Evolutionary conservation across 2,888 invertebrate genomes (phyloP).

Genomic region (Hypselothyrea guttata): DNA sequence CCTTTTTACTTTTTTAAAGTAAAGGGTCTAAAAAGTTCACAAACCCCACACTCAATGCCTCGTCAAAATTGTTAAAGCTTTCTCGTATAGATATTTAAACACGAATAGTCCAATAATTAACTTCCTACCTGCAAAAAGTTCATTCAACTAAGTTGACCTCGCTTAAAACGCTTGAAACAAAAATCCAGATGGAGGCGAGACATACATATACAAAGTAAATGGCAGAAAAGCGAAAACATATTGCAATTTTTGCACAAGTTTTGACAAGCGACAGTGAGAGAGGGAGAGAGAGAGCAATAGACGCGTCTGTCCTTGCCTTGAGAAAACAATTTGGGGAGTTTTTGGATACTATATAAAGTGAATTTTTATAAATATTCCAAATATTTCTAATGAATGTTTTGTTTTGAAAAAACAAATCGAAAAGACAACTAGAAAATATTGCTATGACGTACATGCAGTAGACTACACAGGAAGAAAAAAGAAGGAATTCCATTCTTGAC

Average conservation of each 20-base stretch:
- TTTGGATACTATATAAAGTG: constrained; percentile 15
- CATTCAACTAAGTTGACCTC: constrained; percentile 58
- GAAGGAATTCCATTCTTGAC: too few relatives aligned
- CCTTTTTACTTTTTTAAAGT: too few relatives aligned
- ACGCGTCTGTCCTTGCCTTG: constrained; percentile 57
- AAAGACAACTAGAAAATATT: constrained; percentile 18
- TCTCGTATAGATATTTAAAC: too few relatives aligned
- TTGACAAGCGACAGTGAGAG: constrained; percentile 14
- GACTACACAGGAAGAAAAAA: too few relatives aligned
- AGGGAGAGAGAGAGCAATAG: constrained; percentile 45
- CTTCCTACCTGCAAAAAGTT: constrained; percentile 46
- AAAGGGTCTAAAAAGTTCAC: too few relatives aligned
- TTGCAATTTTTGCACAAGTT: constrained; percentile 37
- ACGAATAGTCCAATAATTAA: background rate
- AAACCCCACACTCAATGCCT: too few relatives aligned
- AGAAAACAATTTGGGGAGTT: constrained; percentile 12
- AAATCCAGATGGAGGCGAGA: too few relatives aligned
- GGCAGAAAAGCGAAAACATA: constrained; percentile 15
- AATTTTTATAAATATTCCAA: constrained; percentile 36
- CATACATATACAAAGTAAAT: background rate
- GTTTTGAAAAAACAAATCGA: constrained; percentile 27
- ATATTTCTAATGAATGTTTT: constrained; percentile 39
- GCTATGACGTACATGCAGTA: constrained; percentile 23
- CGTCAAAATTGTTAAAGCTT: too few relatives aligned
- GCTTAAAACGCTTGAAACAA: constrained; percentile 29